These are phyloP conservation scores for Tiliqua scincoides DNA, from an alignment of 2,113 vertebrate species.

Conservation along the genomic window DNA sequence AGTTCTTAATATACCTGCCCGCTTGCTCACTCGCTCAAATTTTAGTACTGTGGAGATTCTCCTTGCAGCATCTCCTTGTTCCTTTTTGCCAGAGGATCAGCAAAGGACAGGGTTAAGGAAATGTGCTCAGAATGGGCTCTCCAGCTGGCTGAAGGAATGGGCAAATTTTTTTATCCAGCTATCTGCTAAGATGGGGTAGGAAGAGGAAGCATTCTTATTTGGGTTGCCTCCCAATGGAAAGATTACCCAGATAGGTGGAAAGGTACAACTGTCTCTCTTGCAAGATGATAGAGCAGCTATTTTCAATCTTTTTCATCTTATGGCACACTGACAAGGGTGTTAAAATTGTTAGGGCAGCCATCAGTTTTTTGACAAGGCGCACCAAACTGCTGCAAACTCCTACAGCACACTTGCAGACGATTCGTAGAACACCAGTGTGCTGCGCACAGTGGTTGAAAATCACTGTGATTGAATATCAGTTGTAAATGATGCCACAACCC, in stretches of 20 bases:
- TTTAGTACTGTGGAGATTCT: background rate
- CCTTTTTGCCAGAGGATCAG: background rate
- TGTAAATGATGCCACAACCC: background rate
- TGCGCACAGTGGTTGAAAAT: no score
- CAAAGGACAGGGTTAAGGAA: no score
- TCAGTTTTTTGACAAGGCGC: no score
- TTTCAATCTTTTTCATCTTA: no score
- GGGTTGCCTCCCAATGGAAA: background rate
- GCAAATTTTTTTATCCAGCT: background rate
- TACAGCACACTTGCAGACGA: no score
- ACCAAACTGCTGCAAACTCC: no score
- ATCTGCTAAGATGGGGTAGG: background rate
- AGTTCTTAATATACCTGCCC: background rate
- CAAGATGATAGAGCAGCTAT: background rate
- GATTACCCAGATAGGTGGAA: background rate
- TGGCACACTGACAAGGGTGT: no score
- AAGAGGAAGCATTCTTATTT: background rate
- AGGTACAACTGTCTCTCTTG: background rate
- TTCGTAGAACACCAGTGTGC: no score
- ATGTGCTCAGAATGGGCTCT: no score
- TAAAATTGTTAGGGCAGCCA: no score
- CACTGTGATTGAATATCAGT: no score
- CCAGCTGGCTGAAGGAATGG: background rate
- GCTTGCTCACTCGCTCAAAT: background rate
- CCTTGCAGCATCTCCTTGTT: background rate